Percentiles rank a stretch among this genome's conserved stretches.
These are phyloP conservation scores for Tortrix viridana DNA, from an alignment of 2,888 invertebrate species.

Conservation along the genomic window DNA sequence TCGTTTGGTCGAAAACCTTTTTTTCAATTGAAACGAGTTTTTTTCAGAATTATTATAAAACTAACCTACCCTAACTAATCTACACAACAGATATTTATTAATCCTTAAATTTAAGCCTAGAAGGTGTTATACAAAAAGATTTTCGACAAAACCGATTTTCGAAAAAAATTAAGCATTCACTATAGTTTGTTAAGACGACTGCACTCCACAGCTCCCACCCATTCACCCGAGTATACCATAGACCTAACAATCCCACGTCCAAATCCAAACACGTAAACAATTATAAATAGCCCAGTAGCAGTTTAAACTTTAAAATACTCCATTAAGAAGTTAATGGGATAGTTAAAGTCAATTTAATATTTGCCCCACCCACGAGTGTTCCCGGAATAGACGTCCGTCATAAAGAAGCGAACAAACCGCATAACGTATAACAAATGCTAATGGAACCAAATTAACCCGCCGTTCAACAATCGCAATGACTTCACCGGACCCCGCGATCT, in stretches of 20 bases:
- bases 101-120: too few relatives aligned
- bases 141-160: too few relatives aligned
- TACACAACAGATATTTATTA: too few relatives aligned
- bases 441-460: constrained; percentile 66
- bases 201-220: neutral
- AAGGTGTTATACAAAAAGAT: too few relatives aligned
- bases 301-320: constrained; percentile 50
- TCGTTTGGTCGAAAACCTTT: too few relatives aligned
- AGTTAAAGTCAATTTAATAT: constrained; percentile 60
- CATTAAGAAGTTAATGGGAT: constrained; percentile 63
- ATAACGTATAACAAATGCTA: constrained; percentile 62
- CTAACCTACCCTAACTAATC: too few relatives aligned
- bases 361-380: constrained; percentile 67
- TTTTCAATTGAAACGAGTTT: too few relatives aligned
- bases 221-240: constrained; percentile 17
- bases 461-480: constrained; percentile 51
- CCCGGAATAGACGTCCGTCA: constrained; percentile 70
- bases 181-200: constrained; percentile 8
- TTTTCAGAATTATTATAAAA: too few relatives aligned
- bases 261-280: constrained; percentile 39
- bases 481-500: constrained; percentile 30
- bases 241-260: constrained; percentile 9
- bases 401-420: constrained; percentile 66
- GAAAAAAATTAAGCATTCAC: too few relatives aligned
- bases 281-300: constrained; percentile 46